phyloP scores from a whole-genome alignment of 2,888 invertebrate genomes.

The Ochropleura leucogaster region DNA sequence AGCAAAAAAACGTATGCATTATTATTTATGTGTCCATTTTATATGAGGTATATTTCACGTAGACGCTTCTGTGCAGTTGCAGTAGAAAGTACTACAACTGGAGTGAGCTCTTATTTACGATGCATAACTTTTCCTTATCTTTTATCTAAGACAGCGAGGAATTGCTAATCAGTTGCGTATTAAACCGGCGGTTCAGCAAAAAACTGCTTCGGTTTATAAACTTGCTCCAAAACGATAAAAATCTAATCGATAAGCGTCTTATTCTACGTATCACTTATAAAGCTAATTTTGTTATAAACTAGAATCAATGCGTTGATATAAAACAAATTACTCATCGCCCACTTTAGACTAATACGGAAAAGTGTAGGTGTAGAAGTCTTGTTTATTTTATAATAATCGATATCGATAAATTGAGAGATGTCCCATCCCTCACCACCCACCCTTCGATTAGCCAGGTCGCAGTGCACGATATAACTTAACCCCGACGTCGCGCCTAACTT shows the following conservation, averaged over 20 bases:
- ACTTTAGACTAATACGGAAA: slow-evolving; percentile 31
- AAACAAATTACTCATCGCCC: slow-evolving; percentile 43
- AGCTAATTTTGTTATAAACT: slow-evolving; percentile 17
- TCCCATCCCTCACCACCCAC: slow-evolving; percentile 76
- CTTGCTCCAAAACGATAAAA: slow-evolving; percentile 27
- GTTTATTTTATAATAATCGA: slow-evolving; percentile 63
- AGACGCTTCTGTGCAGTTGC: slow-evolving; percentile 29
- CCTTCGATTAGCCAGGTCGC: slow-evolving; percentile 85
- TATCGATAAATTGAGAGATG: slow-evolving; percentile 56
- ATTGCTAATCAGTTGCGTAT: slow-evolving; percentile 45
- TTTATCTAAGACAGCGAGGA: slow-evolving; percentile 51
- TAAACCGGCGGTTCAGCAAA: slow-evolving; percentile 14
- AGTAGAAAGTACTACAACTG: slow-evolving; percentile 48
- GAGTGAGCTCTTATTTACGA: slow-evolving; percentile 45
- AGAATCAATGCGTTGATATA: slow-evolving; percentile 23
- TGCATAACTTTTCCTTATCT: slow-evolving; percentile 53
- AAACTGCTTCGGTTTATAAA: slow-evolving; percentile 35
- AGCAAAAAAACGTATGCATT: slow-evolving; percentile 50
- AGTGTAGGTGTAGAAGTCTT: slow-evolving; percentile 28
- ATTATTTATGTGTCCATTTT: slow-evolving; percentile 58
- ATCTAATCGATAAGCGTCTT: slow-evolving; percentile 23
- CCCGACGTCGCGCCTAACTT: slow-evolving; percentile 76
- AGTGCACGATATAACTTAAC: slow-evolving; percentile 83
- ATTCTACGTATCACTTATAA: slow-evolving; percentile 24
- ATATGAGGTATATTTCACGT: slow-evolving; percentile 54